Conservation (phyloP, 2,888 invertebrate species). For the Catocala sponsa region DNA sequence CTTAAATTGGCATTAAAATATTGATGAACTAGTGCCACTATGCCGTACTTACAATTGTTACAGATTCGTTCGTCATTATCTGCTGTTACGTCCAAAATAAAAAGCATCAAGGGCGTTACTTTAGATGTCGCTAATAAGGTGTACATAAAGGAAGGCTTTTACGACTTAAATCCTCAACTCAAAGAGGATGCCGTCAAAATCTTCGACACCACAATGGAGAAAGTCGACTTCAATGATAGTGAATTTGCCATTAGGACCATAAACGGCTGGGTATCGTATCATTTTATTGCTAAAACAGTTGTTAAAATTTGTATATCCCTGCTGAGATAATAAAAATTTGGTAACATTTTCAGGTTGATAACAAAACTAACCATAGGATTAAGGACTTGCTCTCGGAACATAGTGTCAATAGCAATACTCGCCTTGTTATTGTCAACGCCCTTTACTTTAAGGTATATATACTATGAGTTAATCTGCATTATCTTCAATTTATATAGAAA, state of each 20-base stretch:
- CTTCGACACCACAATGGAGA: slow-evolving; percentile 90
- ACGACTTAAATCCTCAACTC: slow-evolving; percentile 85
- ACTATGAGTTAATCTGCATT: no score
- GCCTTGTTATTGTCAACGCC: slow-evolving; percentile 93
- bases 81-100: slow-evolving; percentile 66
- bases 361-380: slow-evolving; percentile 94
- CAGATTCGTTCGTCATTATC: slow-evolving; percentile 79
- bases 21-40: no score
- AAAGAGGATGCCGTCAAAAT: slow-evolving; percentile 87
- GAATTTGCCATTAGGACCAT: slow-evolving; percentile 87
- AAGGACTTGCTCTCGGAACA: slow-evolving; percentile 90
- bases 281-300: no score
- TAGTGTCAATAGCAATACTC: slow-evolving; percentile 86
- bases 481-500: no score
- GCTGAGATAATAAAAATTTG: neutral
- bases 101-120: slow-evolving; percentile 84
- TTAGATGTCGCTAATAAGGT: slow-evolving; percentile 92
- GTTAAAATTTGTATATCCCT: no score
- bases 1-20: no score
- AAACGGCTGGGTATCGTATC: slow-evolving; percentile 91
- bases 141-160: slow-evolving; percentile 87
- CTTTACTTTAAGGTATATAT: slow-evolving; percentile 93
- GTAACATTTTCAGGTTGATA: slow-evolving; percentile 81
- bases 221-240: slow-evolving; percentile 88
- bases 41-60: slow-evolving; percentile 22